Evolutionary conservation across 2,888 invertebrate genomes (phyloP).

Genomic region (Synergus japonicus): DNA sequence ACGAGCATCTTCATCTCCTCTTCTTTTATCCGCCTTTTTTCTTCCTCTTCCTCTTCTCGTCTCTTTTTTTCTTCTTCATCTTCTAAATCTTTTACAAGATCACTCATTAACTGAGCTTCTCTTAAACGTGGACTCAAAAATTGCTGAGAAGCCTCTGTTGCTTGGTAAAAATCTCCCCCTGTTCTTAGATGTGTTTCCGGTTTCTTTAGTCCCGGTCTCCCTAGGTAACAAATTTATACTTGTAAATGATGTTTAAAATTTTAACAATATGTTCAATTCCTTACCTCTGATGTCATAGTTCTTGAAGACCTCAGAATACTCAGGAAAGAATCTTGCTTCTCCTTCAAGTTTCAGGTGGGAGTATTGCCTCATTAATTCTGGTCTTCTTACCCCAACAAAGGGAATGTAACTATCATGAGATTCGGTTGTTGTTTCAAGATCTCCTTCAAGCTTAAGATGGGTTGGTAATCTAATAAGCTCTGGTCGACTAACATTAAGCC

Average conservation of each 20-base stretch:
- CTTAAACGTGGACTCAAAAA: constrained; percentile 57
- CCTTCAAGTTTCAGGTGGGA: constrained; percentile 79
- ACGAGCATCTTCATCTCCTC: constrained; percentile 70
- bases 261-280: neutral
- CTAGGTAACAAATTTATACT: constrained; percentile 53
- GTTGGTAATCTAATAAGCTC: constrained; percentile 76
- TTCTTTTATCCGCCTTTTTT: constrained; percentile 56
- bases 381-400: constrained; percentile 76
- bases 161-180: constrained; percentile 60
- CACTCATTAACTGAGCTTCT: constrained; percentile 55
- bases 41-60: constrained; percentile 49
- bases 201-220: constrained; percentile 61
- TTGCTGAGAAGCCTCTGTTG: constrained; percentile 56
- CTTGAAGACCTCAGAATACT: constrained; percentile 76
- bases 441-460: constrained; percentile 79
- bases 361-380: constrained; percentile 73
- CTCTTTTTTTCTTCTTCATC: constrained; percentile 53
- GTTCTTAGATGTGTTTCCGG: constrained; percentile 66
- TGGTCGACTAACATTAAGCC: constrained; percentile 75
- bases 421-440: constrained; percentile 77
- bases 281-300: constrained; percentile 64
- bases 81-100: constrained; percentile 56
- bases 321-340: constrained; percentile 76
- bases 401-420: constrained; percentile 76
- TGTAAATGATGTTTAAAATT: no score